Base-by-base conservation (phyloP, 2,113 vertebrate genomes). In the Hippotragus niger region DNA sequence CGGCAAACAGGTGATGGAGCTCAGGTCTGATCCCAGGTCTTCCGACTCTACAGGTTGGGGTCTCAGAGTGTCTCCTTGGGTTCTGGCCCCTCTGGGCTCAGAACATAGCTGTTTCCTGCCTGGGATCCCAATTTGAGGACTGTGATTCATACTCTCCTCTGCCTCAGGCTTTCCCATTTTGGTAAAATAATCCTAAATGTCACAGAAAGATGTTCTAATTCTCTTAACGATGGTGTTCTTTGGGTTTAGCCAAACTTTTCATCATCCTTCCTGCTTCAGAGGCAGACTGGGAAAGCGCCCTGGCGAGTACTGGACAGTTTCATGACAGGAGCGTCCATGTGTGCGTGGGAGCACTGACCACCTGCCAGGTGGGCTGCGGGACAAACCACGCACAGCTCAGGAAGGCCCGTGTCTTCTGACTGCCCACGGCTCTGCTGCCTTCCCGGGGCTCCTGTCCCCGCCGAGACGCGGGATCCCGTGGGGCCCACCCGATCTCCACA, bases 311-410 rank as follows among this genome's bases (percentile, higher is more conserved):
- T 25, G 19, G 53, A 43, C 1, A 11, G 55, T 45, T 47, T 85
- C 29, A 23, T 0, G 2, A 19, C 2, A 2, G 21, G 25, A 64
- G 55, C 2, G 10, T 50, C 86, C 36, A 33, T 0, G 0, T 1
- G 16, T 1, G 29, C 2, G 45, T 80, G 47, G 14, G 52, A 36
- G 17, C 17, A 84, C 9, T 1, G 64, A 64, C 14, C 1, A 43
- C 2, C 33, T 6, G 21, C 3, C 27, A 7, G 27, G 82, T 13
- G 31, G 29, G 43, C 19, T 1, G 7, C 7, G 25, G 3, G 27
- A 8, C 36, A 23, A 23, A 21, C 47, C 2, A 21, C 1, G 4
- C 0, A 3, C 2, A 0, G 17, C 45, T 33, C 6, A 84, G 81
- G 78, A 64, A 25, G 40, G 1, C 1, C 33, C 40, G 25, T 19